Base-by-base conservation (phyloP, 53 echinoderm and acorn worm genomes). In the Echinarachnius parma region DNA sequence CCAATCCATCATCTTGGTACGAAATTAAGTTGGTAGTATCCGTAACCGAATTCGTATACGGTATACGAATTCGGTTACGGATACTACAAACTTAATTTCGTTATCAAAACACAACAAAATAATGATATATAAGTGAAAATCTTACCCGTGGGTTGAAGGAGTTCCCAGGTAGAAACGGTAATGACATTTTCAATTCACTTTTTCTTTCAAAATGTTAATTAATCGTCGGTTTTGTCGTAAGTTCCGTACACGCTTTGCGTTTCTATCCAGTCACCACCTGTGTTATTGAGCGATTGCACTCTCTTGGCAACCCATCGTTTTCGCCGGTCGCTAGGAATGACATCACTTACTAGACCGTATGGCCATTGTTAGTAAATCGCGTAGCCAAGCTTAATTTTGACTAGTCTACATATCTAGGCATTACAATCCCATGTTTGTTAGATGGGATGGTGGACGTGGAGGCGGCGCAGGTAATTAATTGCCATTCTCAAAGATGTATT, bases 141-240 rank as follows among this genome's bases (percentile, higher is more conserved):
- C 81, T 66, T 78, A 93, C 93, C 63, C 89, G 89, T 44, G 72
- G 61, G 66, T 93, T 79, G 62, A 93, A 89, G 47, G 80, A 65
- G 59, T 93, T 83, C 33, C 93, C 93, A 25, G 93, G 93, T 30
- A 93, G 77, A 78, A 93, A 93, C 48, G 93, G 93, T 61, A 93
- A 66, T 29, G 93, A 89, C 93, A 93, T 92, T 34, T n/a, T n/a
- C n/a, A n/a, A n/a, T n/a, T n/a, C n/a, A n/a, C n/a, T 46, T 68
- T 25, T 7, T 21, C 5, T 34, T 36, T 3, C 11, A 64, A 4
- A 10, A n/a, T n/a, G n/a, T n/a, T n/a, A 19, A 53, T 53, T 22
- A 19, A 8, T 9, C 8, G 28, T 13, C 34, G 28, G 28, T 33
- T 18, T 8, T n/a, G 20, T 11, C 21, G 4, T 5, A 61, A 33